Evolutionary conservation across 2,797 vertebrate species (phyloP), one percentile per base, ranked within the genome.

Genomic region (Sylvia borin): DNA sequence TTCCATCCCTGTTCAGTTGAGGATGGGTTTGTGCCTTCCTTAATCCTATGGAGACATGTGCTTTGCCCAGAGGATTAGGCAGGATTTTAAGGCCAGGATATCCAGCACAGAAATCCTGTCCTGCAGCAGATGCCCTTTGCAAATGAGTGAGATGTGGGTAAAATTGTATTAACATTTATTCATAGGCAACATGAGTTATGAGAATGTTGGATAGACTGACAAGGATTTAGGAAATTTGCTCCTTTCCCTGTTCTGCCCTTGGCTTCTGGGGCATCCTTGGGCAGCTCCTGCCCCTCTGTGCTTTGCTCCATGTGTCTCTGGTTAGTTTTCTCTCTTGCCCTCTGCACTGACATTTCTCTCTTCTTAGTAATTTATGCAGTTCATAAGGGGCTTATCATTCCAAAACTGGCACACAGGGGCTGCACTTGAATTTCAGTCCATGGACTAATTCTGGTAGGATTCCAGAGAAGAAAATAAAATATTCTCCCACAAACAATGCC

Each of bases 41-140:
- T 54, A 50, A 29, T 81, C n/a, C 11, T 18, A 1, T 8, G n/a
- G 12, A 58, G 48, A 26, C 0, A 1, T 66, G 36, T 54, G 58
- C 67, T 84, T 40, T 92, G 84, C 55, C 34, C 31, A n/a, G 36
- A 58, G 81, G 64, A 70, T 87, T 43, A 72, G 47, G 60, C 5
- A 34, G 48, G 27, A 10, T 78, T 82, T 60, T 81, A 62, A 78
- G 62, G 36, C 40, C 25, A 22, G 55, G 60, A 32, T 73, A 72
- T 47, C 12, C 40, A 82, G 66, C 36, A 31, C 1, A 75, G 62
- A 72, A 88, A 66, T 47, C 19, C 60, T 48, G 36, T 19, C 88
- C 36, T 66, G 43, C 34, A 53, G 38, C 34, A 76, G 29, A 24
- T 87, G 36, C 8, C 24, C 9, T 40, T 34, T 88, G 54, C 29